Base-by-base conservation (phyloP, 2,113 vertebrate genomes). In the Taxidea taxus region DNA sequence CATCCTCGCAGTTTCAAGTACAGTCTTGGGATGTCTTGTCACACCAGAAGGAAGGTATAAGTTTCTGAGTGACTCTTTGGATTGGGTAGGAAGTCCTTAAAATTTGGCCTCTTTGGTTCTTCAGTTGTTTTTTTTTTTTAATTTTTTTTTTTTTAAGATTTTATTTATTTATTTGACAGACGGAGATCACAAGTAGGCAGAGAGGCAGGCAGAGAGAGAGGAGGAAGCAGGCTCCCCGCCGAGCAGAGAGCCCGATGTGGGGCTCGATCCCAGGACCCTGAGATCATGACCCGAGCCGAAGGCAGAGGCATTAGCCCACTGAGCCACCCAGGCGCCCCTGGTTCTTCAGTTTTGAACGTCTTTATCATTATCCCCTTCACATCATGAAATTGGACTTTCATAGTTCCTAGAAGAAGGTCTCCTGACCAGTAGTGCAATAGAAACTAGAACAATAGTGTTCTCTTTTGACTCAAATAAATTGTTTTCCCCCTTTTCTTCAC, bases 61-160 rank as follows among this genome's bases (percentile, higher is more conserved):
- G 3, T 42, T 81, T 77, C 20, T 80, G 60, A 92, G 70, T 97
- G 56, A 47, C 21, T 70, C 58, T 92, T 68, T 51, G 49, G 70
- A 58, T 83, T 31, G 34, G 20, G 25, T 66, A 34, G 49, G 81
- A 81, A n/a, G 58, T 37, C 18, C 23, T 94, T 77, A 77, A 95
- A 85, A 88, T 39, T 93, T 95, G 39, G 34, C 18, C 72, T 95
- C 51, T 88, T 68, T 75, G 34, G 75, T 87, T 70, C 49, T 94
- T 85, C 64, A 47, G 15, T 90, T 94, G n/a, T n/a, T n/a, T n/a
- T n/a, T n/a, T n/a, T n/a, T n/a, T n/a, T n/a, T n/a, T n/a, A n/a
- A n/a, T n/a, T n/a, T n/a, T n/a, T n/a, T n/a, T n/a, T n/a, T n/a
- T n/a, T n/a, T n/a, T n/a, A n/a, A n/a, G n/a, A n/a, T n/a, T n/a